Percentiles rank a stretch among this genome's conserved stretches.
phyloP scores from a whole-genome alignment of 1,140 invertebrate genomes.

The Apis cerana region DNA sequence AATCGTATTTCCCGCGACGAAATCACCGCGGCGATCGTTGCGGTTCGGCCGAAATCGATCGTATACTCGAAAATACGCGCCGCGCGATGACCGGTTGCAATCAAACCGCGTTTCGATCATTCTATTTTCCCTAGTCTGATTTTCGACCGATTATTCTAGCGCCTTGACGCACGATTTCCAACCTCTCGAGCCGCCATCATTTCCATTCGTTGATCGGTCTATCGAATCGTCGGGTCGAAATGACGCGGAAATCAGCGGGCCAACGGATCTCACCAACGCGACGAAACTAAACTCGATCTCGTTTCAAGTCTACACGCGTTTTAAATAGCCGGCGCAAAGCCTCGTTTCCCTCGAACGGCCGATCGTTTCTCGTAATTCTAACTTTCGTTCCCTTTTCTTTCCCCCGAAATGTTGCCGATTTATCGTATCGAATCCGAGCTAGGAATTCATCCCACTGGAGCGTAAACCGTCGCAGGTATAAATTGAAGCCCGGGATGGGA shows the following conservation, averaged over 20 bases:
- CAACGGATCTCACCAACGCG: slow-evolving; percentile 10
- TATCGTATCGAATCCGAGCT: too few relatives aligned
- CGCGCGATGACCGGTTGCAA: too few relatives aligned
- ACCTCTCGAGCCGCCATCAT: slow-evolving; percentile 34
- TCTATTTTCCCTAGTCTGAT: too few relatives aligned
- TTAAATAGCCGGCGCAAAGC: neutral
- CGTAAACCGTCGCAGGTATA: neutral
- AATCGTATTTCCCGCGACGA: slow-evolving; percentile 30
- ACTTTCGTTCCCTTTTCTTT: too few relatives aligned
- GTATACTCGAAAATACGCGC: too few relatives aligned
- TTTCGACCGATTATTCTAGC: too few relatives aligned
- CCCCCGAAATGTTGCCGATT: too few relatives aligned
- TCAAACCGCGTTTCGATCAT: too few relatives aligned
- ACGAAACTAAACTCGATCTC: neutral
- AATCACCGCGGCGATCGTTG: slow-evolving; percentile 27
- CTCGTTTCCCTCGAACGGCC: neutral
- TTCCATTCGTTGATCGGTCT: slow-evolving; percentile 65
- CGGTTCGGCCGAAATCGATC: neutral
- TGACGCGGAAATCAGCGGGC: slow-evolving; percentile 71
- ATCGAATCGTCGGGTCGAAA: slow-evolving; percentile 74
- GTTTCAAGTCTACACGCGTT: neutral
- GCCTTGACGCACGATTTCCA: neutral
- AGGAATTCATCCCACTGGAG: neutral
- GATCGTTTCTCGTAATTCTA: too few relatives aligned
- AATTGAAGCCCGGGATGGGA: neutral